These are phyloP conservation scores for Ditula angustiorana DNA, from an alignment of 2,888 invertebrate genomes.

Conservation along the genomic window DNA sequence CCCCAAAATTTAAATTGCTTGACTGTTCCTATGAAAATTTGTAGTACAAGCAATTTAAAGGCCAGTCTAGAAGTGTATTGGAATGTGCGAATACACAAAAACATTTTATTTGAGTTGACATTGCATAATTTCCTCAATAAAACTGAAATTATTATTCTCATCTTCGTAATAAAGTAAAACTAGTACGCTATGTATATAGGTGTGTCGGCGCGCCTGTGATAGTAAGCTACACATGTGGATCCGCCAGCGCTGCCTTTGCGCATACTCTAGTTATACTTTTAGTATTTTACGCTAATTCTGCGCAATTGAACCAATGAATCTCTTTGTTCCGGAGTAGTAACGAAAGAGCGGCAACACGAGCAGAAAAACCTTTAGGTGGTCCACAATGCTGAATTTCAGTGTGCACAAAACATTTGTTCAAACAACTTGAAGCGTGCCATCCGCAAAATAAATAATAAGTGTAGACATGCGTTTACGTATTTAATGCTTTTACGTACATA, in stretches of 20 bases:
- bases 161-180: not conserved
- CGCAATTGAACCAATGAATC: conserved; percentile 64
- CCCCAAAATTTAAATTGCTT: no score
- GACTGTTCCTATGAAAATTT: not conserved
- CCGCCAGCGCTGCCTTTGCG: conserved; percentile 7
- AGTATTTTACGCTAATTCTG: conserved; percentile 44
- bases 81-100: not conserved
- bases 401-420: conserved; percentile 64
- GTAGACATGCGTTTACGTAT: conserved; percentile 48
- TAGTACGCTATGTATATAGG: not conserved
- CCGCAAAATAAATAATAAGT: conserved; percentile 52
- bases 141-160: conserved; percentile 39
- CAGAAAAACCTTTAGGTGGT: conserved; percentile 54
- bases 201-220: not conserved
- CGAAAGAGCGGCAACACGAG: conserved; percentile 51
- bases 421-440: conserved; percentile 72
- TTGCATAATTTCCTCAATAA: conserved; percentile 46
- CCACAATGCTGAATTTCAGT: conserved; percentile 62
- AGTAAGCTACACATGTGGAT: conserved; percentile 1
- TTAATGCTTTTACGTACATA: conserved; percentile 45
- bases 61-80: not conserved
- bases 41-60: not conserved
- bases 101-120: conserved; percentile 8
- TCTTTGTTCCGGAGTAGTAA: conserved; percentile 63
- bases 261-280: conserved; percentile 4